These are phyloP conservation scores for Pipra filicauda DNA, from an alignment of 2,113 vertebrate species.

Conservation along the genomic window DNA sequence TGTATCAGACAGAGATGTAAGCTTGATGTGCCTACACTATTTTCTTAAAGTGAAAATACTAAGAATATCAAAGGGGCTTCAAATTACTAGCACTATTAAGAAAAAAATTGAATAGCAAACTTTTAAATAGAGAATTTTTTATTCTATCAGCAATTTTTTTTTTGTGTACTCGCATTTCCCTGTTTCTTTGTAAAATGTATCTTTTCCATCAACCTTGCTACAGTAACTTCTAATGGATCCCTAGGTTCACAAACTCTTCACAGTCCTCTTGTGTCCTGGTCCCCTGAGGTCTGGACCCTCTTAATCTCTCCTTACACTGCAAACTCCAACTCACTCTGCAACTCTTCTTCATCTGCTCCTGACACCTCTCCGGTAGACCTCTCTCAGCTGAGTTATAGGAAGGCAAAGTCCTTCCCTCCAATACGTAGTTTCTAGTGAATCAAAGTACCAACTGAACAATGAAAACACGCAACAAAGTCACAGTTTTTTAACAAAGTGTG, in stretches of 20 bases:
- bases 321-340: neutral
- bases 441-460: neutral
- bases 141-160: neutral
- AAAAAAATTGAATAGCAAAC: neutral
- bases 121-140: neutral
- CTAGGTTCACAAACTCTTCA: neutral
- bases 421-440: neutral
- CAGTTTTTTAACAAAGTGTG: neutral
- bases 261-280: neutral
- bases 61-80: neutral
- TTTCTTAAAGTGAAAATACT: neutral
- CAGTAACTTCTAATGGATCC: neutral
- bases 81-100: neutral
- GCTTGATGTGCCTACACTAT: neutral
- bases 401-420: neutral
- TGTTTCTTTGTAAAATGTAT: neutral
- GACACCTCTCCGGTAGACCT: neutral
- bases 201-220: neutral
- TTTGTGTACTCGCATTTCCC: neutral
- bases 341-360: neutral
- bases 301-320: neutral
- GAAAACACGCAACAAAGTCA: neutral
- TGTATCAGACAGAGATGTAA: neutral
- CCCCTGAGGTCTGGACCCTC: neutral
- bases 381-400: neutral